Conservation (phyloP, 2,113 vertebrate species). For the Coptodon bakossiorum region DNA sequence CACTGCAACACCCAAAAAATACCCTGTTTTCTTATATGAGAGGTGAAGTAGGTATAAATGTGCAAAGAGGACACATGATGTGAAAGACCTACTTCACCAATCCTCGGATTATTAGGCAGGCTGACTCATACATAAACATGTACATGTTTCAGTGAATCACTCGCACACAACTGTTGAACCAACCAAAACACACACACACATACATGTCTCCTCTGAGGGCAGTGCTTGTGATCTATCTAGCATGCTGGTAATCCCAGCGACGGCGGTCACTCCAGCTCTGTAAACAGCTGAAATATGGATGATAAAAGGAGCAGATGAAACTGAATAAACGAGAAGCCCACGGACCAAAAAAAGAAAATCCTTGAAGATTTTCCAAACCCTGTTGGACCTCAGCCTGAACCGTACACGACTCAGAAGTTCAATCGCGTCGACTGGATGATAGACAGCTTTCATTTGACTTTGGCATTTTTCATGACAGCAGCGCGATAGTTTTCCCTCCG, state of each 20-base stretch:
- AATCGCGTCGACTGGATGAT: slow-evolving; percentile 5
- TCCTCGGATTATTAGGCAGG: slow-evolving; percentile 8
- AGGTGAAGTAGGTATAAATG: background rate
- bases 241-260: slow-evolving; percentile 59
- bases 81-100: background rate
- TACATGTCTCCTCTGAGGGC: slow-evolving; percentile 19
- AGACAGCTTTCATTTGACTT: slow-evolving; percentile 34
- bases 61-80: background rate
- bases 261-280: slow-evolving; percentile 55
- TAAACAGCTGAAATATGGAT: slow-evolving; percentile 71
- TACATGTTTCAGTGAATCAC: background rate
- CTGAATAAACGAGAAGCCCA: slow-evolving; percentile 53
- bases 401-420: slow-evolving; percentile 1
- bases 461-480: slow-evolving; percentile 21
- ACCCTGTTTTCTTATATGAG: background rate
- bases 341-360: slow-evolving; percentile 32
- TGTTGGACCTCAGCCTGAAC: slow-evolving; percentile 21
- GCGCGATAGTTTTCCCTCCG: background rate
- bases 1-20: background rate
- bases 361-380: slow-evolving; percentile 56
- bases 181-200: background rate
- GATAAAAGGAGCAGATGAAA: slow-evolving; percentile 65
- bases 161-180: background rate
- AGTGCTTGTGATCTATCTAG: slow-evolving; percentile 50
- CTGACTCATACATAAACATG: slow-evolving; percentile 12